A percentile compares a stretch with the other conserved stretches of the same genome.
Conservation (phyloP, 2,113 vertebrate species). For the Semicossyphus pulcher region DNA sequence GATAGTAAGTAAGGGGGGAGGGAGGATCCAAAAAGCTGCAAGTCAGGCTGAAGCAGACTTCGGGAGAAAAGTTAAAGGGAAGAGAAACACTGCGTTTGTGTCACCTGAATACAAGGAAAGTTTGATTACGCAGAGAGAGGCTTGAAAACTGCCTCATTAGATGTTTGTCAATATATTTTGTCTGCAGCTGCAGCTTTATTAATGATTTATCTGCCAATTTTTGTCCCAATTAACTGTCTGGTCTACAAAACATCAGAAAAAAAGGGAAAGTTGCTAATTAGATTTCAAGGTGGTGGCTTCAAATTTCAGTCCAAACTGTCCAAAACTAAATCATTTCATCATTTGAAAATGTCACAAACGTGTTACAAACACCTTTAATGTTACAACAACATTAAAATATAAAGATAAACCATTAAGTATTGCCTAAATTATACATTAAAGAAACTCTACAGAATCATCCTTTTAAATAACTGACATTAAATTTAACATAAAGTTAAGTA, state of each 20-base stretch:
- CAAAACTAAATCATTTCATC: too few species aligned
- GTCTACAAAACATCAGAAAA: not conserved
- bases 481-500: not conserved
- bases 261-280: not conserved
- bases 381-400: too few species aligned
- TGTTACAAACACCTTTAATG: too few species aligned
- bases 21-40: constrained; percentile 14
- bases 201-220: too few species aligned
- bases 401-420: too few species aligned
- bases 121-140: not conserved
- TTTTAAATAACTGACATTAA: too few species aligned
- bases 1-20: not conserved
- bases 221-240: not conserved
- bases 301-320: too few species aligned
- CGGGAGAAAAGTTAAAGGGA: not conserved
- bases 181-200: not conserved
- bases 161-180: too few species aligned
- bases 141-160: not conserved
- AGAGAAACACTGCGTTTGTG: constrained; percentile 4
- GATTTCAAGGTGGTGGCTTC: too few species aligned
- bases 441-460: too few species aligned
- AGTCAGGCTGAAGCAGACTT: not conserved
- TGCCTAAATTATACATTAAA: too few species aligned
- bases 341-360: not conserved
- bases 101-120: not conserved